These are phyloP conservation scores for Copidosoma floridanum DNA, from an alignment of 1,140 invertebrate genomes.

Conservation along the genomic window DNA sequence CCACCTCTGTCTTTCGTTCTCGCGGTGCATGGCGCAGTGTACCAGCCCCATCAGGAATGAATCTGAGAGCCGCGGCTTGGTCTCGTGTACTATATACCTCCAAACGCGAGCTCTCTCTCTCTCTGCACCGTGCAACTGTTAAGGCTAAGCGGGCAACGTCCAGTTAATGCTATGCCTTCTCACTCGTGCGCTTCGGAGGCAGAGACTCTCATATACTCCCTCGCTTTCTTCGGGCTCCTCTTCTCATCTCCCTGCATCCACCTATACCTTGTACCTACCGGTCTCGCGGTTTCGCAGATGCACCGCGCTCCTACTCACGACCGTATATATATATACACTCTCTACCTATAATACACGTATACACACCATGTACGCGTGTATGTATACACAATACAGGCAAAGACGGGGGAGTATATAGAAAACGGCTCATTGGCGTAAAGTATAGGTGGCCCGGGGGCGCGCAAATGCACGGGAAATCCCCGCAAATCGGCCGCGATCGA, in stretches of 20 bases:
- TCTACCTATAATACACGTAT: too few relatives aligned
- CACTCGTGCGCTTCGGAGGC: conserved; percentile 20
- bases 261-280: background rate
- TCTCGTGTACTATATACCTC: too few relatives aligned
- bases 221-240: too few relatives aligned
- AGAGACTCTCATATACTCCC: background rate
- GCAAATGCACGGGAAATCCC: conserved; percentile 17
- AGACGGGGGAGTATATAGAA: too few relatives aligned
- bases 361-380: too few relatives aligned
- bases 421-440: conserved; percentile 25
- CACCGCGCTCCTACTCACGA: conserved; percentile 20
- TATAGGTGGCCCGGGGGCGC: conserved; percentile 14
- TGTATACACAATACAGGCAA: background rate
- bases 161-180: conserved; percentile 51
- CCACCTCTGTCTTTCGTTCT: conserved; percentile 2
- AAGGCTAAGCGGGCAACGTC: conserved; percentile 42
- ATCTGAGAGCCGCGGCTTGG: background rate
- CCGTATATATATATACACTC: too few relatives aligned
- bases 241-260: too few relatives aligned
- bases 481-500: conserved; percentile 11
- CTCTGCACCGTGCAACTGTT: too few relatives aligned
- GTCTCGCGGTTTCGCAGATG: conserved; percentile 10
- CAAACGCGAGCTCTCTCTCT: background rate
- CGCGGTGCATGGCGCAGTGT: background rate
- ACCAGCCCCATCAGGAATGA: background rate